Evolutionary conservation across 2,797 vertebrate species (phyloP), one percentile per base, ranked within the genome.

Genomic region (Sebastes kiyomatsui): DNA sequence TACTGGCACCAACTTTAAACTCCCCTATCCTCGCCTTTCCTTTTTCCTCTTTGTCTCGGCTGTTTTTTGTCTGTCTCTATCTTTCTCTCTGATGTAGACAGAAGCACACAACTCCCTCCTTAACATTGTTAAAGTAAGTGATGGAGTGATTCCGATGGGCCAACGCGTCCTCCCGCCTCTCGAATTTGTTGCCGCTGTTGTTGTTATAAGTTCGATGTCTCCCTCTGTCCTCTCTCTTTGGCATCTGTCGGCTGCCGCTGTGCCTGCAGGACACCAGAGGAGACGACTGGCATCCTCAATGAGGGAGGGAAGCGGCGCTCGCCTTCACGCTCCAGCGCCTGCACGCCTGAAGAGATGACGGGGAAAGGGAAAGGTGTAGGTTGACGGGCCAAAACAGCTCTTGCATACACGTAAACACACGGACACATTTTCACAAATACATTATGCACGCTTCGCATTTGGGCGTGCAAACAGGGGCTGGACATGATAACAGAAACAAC

Each of bases 331-430:
- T 92, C 87, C 77, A 58, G 68, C 7, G 86, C 81, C 68, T 71
- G 83, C 91, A 80, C 32, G 86, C 86, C 87, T 84, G 80, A 84
- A 81, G 86, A 85, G 84, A 92, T 91, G 93, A 94, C 92, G 90
- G 90, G 82, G 83, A 90, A 91, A 94, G 69, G 84, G 87, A 84
- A 92, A 93, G 94, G 93, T 95, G 90, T 89, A 80, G 86, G 90
- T 80, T 93, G 92, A 92, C 86, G 72, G 87, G 78, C 84, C 65
- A 77, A 81, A 87, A 88, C 87, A 88, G 81, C 84, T 83, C 75
- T 67, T 65, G 78, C 81, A 87, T 89, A 82, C 67, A 77, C 23
- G n/a, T 76, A 82, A 77, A 81, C 79, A 70, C 68, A 67, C 23
- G 25, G 61, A 49, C 73, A 83, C 67, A 84, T 78, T 85, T 88